phyloP scores from a whole-genome alignment of 2,888 invertebrate genomes.

The Eilema caniola region DNA sequence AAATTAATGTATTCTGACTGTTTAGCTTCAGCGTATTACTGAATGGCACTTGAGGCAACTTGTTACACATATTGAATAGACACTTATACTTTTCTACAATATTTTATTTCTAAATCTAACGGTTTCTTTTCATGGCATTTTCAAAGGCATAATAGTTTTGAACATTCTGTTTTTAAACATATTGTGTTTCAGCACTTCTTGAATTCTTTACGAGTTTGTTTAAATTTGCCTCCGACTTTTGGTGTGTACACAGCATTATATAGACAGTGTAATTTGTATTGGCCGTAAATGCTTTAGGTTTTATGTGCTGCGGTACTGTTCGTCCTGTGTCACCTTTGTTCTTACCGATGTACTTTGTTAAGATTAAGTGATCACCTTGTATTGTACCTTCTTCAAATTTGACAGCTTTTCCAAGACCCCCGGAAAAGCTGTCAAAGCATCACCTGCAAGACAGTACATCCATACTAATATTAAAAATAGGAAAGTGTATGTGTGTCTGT shows the following conservation, averaged over 20 bases:
- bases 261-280: conserved; percentile 10
- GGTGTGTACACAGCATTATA: conserved; percentile 2
- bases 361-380: not conserved
- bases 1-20: no score
- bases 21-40: no score
- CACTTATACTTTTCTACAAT: no score
- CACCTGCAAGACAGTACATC: not conserved
- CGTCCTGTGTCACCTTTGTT: conserved; percentile 5
- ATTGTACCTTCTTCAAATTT: not conserved
- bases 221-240: not conserved
- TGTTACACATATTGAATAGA: no score
- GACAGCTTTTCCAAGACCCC: not conserved
- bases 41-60: no score
- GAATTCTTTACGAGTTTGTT: not conserved
- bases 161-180: no score
- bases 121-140: no score
- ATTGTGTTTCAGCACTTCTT: no score
- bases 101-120: no score
- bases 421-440: not conserved
- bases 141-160: no score
- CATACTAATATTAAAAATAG: no score
- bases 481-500: no score
- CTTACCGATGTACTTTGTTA: not conserved
- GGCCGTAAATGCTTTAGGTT: conserved; percentile 10
- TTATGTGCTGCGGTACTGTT: conserved; percentile 1